Percentiles rank a stretch among this genome's conserved stretches.
These are phyloP conservation scores for Pipistrellus nathusii DNA, from an alignment of 2,797 vertebrate species.

Conservation along the genomic window DNA sequence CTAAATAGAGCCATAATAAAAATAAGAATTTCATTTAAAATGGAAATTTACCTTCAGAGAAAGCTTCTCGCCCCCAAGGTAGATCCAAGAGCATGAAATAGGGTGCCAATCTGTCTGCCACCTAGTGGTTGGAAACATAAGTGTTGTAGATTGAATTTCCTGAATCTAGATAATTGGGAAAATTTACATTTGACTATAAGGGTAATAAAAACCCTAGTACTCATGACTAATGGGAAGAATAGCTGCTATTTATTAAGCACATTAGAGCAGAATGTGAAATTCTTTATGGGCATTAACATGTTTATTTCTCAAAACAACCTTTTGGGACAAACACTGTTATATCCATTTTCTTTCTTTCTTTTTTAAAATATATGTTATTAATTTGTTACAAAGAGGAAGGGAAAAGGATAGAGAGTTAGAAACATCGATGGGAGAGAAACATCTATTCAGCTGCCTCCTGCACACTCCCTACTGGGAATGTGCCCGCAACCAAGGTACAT, in stretches of 20 bases:
- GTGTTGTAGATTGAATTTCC: not conserved
- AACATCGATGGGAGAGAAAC: too few species aligned
- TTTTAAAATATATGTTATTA: too few species aligned
- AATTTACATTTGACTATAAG: not conserved
- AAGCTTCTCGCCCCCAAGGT: not conserved
- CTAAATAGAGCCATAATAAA: not conserved
- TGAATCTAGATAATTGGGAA: slow-evolving; percentile 34
- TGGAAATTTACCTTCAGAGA: not conserved
- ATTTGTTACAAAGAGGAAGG: too few species aligned
- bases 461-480: too few species aligned
- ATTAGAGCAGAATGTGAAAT: not conserved
- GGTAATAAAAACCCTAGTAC: not conserved
- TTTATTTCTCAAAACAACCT: not conserved
- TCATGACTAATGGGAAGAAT: not conserved
- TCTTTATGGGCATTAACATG: not conserved
- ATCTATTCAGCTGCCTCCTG: too few species aligned
- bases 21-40: not conserved
- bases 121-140: not conserved
- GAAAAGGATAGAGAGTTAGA: too few species aligned
- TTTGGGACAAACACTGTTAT: not conserved
- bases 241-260: not conserved
- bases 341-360: slow-evolving; percentile 2
- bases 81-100: not conserved
- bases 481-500: too few species aligned
- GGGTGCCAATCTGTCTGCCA: not conserved